Conservation (phyloP, 1,140 invertebrate genomes). For the Drosophila biarmipes region DNA sequence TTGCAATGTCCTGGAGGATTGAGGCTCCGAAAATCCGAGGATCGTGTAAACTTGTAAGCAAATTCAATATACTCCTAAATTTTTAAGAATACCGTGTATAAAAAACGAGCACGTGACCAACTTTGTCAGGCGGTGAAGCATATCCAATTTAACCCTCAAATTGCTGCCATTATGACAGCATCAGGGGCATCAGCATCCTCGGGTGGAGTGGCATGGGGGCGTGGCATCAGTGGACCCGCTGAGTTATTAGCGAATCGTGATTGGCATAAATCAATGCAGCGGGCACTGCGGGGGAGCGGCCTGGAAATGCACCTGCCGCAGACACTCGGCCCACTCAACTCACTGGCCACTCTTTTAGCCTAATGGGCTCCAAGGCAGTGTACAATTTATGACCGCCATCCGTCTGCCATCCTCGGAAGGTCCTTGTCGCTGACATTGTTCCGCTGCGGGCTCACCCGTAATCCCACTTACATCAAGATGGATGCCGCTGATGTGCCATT, state of each 20-base stretch:
- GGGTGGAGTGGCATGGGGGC: not conserved
- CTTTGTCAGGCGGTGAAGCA: slow-evolving; percentile 74
- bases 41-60: too few species aligned
- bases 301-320: slow-evolving; percentile 55
- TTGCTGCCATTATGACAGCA: slow-evolving; percentile 78
- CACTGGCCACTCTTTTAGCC: slow-evolving; percentile 12
- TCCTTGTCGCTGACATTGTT: slow-evolving; percentile 49
- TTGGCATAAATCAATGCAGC: slow-evolving; percentile 83
- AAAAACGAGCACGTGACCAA: slow-evolving; percentile 65
- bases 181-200: slow-evolving; percentile 16
- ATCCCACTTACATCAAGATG: slow-evolving; percentile 55
- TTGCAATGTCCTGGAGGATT: too few species aligned
- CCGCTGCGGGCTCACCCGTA: slow-evolving; percentile 31
- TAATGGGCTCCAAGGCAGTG: slow-evolving; percentile 37
- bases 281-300: not conserved
- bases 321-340: slow-evolving; percentile 37
- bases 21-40: too few species aligned
- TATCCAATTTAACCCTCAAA: slow-evolving; percentile 83
- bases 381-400: slow-evolving; percentile 53
- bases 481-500: slow-evolving; percentile 65
- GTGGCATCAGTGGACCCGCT: slow-evolving; percentile 46
- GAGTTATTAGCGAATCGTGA: slow-evolving; percentile 83
- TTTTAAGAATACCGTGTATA: slow-evolving; percentile 4
- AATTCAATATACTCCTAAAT: not conserved
- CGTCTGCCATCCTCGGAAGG: slow-evolving; percentile 18